Evolutionary conservation across 2,888 invertebrate species (phyloP).

Genomic region (Lissonota sp.): DNA sequence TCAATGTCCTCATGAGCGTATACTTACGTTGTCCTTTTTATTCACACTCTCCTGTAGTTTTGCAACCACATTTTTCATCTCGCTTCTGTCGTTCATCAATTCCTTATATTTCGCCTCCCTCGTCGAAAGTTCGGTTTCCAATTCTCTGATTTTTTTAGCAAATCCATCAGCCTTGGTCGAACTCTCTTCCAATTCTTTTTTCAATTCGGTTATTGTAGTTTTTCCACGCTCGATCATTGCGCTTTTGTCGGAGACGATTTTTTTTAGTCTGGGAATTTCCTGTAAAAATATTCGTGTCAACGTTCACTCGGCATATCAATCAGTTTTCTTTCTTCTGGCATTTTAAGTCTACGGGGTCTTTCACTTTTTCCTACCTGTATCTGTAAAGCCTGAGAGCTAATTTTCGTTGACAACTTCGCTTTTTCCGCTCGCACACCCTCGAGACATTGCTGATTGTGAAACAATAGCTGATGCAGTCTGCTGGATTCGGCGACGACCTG

Average conservation of each 20-base stretch:
- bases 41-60: constrained; percentile 73
- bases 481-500: constrained; percentile 84
- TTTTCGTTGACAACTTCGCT: constrained; percentile 72
- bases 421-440: constrained; percentile 83
- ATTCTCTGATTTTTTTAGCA: constrained; percentile 68
- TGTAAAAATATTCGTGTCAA: constrained; percentile 36
- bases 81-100: constrained; percentile 66
- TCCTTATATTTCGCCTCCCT: constrained; percentile 65
- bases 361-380: constrained; percentile 58
- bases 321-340: background rate
- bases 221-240: constrained; percentile 69
- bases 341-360: constrained; percentile 71
- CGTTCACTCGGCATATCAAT: background rate
- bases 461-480: constrained; percentile 84
- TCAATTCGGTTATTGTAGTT: constrained; percentile 56
- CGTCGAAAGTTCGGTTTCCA: constrained; percentile 65
- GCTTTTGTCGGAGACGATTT: constrained; percentile 77
- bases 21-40: constrained; percentile 75
- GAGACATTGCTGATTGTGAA: constrained; percentile 84
- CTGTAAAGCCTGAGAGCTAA: constrained; percentile 68
- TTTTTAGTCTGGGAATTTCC: constrained; percentile 77
- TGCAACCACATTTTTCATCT: constrained; percentile 67
- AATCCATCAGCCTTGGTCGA: constrained; percentile 69
- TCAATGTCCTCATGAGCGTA: no score
- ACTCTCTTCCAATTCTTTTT: constrained; percentile 71